These are phyloP conservation scores for Atethmia centrago DNA, from an alignment of 2,888 invertebrate genomes.

Conservation along the genomic window DNA sequence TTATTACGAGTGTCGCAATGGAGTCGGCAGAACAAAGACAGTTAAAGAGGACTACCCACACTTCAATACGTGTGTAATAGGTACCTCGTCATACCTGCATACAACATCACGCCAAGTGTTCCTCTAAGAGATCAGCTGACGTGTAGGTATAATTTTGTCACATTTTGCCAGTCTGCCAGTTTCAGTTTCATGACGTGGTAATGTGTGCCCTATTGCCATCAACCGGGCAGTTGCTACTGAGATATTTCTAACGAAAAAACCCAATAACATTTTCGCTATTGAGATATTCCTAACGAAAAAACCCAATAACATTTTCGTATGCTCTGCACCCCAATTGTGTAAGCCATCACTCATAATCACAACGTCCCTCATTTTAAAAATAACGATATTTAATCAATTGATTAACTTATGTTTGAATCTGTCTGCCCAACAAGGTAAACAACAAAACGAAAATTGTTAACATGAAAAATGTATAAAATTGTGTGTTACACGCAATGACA, in stretches of 20 bases:
- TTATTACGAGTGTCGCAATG: not conserved
- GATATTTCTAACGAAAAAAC: not conserved
- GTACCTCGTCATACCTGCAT: not conserved
- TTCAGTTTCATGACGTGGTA: not conserved
- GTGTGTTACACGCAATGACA: too few species aligned
- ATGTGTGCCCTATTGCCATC: not conserved
- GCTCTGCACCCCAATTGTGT: constrained; percentile 7
- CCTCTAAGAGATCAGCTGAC: not conserved
- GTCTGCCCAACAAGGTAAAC: too few species aligned
- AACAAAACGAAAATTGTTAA: too few species aligned
- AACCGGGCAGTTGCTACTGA: too few species aligned
- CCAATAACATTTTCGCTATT: not conserved
- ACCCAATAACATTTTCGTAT: not conserved
- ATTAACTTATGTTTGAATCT: too few species aligned
- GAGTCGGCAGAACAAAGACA: not conserved
- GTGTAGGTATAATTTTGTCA: too few species aligned
- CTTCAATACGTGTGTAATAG: not conserved
- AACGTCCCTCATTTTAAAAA: not conserved
- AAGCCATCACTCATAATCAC: not conserved
- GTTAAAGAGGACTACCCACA: not conserved
- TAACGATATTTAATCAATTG: too few species aligned
- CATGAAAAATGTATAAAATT: too few species aligned
- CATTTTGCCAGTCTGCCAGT: not conserved
- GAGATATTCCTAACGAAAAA: not conserved
- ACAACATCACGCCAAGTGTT: not conserved